These are phyloP conservation scores for Pyrrhosoma nymphula DNA, from an alignment of 2,888 invertebrate species.

Conservation along the genomic window DNA sequence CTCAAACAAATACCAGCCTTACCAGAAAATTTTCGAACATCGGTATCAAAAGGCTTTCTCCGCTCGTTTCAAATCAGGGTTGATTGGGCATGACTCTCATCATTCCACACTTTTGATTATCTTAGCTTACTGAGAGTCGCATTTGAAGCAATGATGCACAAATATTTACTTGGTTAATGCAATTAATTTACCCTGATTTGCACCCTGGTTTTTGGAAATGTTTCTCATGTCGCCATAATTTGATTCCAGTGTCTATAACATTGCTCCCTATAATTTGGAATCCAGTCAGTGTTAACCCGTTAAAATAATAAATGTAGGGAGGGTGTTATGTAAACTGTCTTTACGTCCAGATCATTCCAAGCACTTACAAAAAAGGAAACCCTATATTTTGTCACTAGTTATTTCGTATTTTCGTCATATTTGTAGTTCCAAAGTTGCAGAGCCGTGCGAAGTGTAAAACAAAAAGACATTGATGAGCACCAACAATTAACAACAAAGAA, in stretches of 20 bases:
- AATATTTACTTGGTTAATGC: neutral
- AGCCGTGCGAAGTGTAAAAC: constrained; percentile 45
- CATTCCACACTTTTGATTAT: no score
- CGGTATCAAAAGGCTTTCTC: neutral
- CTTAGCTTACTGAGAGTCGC: neutral
- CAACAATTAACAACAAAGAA: constrained; percentile 54
- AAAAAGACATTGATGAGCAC: constrained; percentile 56
- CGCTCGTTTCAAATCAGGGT: neutral
- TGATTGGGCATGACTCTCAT: neutral
- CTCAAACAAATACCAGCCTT: neutral
- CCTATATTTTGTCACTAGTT: constrained; percentile 66
- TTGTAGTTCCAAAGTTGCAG: constrained; percentile 50
- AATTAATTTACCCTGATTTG: neutral
- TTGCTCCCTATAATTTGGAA: constrained; percentile 19
- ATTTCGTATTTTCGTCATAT: constrained; percentile 57
- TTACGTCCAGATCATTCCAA: constrained; percentile 49
- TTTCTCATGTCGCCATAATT: constrained; percentile 11
- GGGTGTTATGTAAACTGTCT: constrained; percentile 39
- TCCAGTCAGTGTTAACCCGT: neutral
- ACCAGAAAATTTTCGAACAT: neutral
- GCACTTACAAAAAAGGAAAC: constrained; percentile 43
- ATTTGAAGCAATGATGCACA: neutral
- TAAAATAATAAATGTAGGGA: constrained; percentile 18
- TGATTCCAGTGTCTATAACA: neutral
- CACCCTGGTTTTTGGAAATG: neutral